Evolutionary conservation across 2,113 vertebrate genomes (phyloP), one percentile per base, ranked within the genome.

Genomic region (Jaculus jaculus): DNA sequence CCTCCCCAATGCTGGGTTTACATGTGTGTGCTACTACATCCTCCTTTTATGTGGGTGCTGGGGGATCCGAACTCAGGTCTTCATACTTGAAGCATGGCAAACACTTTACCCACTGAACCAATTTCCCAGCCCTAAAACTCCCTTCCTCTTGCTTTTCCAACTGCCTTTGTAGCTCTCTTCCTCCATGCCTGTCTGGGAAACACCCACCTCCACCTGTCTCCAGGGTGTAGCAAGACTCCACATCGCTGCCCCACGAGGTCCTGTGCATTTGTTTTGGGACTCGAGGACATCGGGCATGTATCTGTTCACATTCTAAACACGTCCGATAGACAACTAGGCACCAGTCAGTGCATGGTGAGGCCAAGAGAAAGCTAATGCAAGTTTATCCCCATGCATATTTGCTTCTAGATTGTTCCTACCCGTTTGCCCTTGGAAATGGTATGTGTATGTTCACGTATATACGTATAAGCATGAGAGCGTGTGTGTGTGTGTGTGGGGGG

Each of bases 181-280:
- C 69, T 24, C 69, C 17, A 81, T 74, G 68, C 78, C 93, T 54
- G 58, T 82, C 87, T 93, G 84, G 42, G 72, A 42, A 54, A 47
- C 39, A 78, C 77, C 73, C 89, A 85, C 63, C 82, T 65, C 60
- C 7, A 23, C 54, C 84, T 93, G 82, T 58, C 69, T 23, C 0
- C 0, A 0, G 73, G 65, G n/a, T 6, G 63, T 60, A 51, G 60
- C 5, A 15, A 66, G 77, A 42, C 30, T 23, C 5, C 54, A 5
- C 7, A 5, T 78, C 84, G 63, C 5, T 4, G 51, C 39, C 23
- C 18, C 3, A 0, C 1, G 66, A 72, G 84, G 54, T 81, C 26
- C 54, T 7, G 34, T 51, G 58, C 6, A 61, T 65, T 39, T 84
- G 83, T 72, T 60, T 72, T 58, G 60, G 84, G 79, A 5, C 61